A percentile compares a stretch with the other conserved stretches of the same genome.
Conservation (phyloP, 2,888 invertebrate genomes). For the Macrosiphum euphorbiae region DNA sequence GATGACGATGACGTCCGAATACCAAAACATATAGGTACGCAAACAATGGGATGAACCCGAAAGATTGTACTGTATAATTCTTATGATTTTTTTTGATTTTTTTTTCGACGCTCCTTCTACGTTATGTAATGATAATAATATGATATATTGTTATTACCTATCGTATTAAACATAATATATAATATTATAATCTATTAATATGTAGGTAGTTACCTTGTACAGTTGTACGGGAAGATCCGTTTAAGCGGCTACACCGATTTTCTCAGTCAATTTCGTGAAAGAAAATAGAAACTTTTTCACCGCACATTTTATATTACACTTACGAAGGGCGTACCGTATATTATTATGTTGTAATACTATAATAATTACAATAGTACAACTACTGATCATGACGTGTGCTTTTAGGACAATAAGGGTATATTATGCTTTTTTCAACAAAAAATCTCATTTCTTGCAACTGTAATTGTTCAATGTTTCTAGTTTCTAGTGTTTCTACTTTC, state of each 20-base stretch:
- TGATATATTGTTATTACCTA: neutral
- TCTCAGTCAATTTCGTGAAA: neutral
- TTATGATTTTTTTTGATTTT: neutral
- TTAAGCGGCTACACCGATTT: neutral
- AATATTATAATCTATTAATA: no score
- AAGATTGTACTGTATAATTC: neutral
- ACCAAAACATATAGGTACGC: neutral
- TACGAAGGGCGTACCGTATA: neutral
- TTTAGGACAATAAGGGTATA: neutral
- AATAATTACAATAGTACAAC: no score
- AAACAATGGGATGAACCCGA: slow-evolving; percentile 19
- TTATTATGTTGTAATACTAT: neutral
- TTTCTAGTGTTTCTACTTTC: no score
- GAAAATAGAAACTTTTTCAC: neutral
- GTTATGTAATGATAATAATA: neutral
- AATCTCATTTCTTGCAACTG: neutral
- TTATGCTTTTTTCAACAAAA: neutral
- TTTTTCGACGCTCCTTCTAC: neutral
- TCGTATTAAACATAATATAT: neutral
- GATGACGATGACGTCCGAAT: slow-evolving; percentile 12
- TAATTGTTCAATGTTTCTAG: neutral
- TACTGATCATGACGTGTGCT: neutral
- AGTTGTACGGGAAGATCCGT: neutral
- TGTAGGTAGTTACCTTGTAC: neutral
- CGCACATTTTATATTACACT: neutral